These are phyloP conservation scores for Linurgus olivaceus DNA, from an alignment of 2,797 vertebrate genomes.

Conservation along the genomic window DNA sequence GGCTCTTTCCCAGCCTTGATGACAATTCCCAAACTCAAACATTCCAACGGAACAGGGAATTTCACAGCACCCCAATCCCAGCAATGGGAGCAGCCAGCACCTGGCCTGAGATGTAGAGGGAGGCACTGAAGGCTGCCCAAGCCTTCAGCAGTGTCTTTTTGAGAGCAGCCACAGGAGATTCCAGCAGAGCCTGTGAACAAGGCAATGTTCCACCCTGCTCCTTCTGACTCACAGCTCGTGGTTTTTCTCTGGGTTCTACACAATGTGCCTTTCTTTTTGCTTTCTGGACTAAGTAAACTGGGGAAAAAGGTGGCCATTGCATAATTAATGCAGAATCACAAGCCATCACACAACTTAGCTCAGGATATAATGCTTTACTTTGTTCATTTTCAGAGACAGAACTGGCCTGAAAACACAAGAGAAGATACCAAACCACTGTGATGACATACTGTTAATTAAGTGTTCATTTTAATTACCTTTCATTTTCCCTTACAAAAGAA, in stretches of 20 bases:
- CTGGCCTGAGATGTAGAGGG: rapidly evolving
- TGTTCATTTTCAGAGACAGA: not conserved
- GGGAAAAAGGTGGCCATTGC: not conserved
- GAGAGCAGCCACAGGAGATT: not conserved
- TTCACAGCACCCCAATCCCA: rapidly evolving
- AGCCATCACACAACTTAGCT: not conserved
- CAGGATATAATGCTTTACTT: not conserved
- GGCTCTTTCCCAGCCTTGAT: not conserved
- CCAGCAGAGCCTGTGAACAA: not conserved
- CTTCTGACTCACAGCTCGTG: not conserved
- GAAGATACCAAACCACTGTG: not conserved
- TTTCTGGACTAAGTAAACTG: not conserved
- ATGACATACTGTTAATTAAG: not conserved
- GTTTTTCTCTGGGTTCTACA: not conserved
- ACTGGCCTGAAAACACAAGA: not conserved
- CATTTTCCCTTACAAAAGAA: constrained; percentile 47
- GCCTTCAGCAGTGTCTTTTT: not conserved
- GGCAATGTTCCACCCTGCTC: not conserved
- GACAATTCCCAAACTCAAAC: not conserved
- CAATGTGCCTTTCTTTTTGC: not conserved
- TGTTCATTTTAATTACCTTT: not conserved
- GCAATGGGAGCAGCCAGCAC: not conserved
- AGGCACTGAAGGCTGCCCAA: not conserved
- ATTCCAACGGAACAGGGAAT: not conserved
- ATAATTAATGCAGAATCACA: not conserved